Base-by-base conservation (phyloP, 2,113 vertebrate genomes). In the Lepus europaeus region DNA sequence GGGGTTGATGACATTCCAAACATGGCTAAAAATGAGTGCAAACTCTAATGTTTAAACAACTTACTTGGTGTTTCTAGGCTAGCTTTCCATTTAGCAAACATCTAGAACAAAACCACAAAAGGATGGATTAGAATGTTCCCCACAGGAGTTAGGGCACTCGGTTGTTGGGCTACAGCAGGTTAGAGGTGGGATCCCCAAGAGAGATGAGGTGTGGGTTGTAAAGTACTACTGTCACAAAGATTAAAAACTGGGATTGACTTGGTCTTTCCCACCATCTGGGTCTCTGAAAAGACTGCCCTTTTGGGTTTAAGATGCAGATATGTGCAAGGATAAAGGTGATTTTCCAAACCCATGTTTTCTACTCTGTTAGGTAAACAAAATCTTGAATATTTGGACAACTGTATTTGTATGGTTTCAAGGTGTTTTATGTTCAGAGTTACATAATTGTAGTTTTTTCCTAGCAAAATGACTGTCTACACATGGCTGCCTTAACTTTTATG, bases 1-100 rank as follows among this genome's bases (percentile, higher is more conserved):
- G 61, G 88, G 56, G 82, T 94, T 95, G 96, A 36, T 64, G 92
- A 93, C 77, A 69, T 97, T 97, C 96, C 94, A 96, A 94, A 97
- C 96, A 89, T 85, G 95, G 87, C 86, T 98, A 95, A 96, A 95
- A 96, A 97, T 61, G 63, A 96, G 92, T 90, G 88, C 87, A 95
- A 96, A 92, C 23, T 85, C 93, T 96, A 87, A 95, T 51, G 27
- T 94, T 97, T 85, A 87, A 80, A 96, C 39, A 89, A 70, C 36
- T 74, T 86, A 94, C 17, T 90, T 87, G 82, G 36, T 90, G 49
- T 83, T 92, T 93, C 92, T 94, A 96, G 51, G 49, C 90, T 97
- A 97, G 69, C 39, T 96, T 97, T 91, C 36, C 59, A 82, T 51
- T 79, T 83, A 81, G 56, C 31, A 92, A 95, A 79, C 88, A 25